Percentiles rank a stretch among this genome's conserved stretches.
Evolutionary conservation across 2,113 vertebrate species (phyloP).

Genomic region (Neotragus moschatus): DNA sequence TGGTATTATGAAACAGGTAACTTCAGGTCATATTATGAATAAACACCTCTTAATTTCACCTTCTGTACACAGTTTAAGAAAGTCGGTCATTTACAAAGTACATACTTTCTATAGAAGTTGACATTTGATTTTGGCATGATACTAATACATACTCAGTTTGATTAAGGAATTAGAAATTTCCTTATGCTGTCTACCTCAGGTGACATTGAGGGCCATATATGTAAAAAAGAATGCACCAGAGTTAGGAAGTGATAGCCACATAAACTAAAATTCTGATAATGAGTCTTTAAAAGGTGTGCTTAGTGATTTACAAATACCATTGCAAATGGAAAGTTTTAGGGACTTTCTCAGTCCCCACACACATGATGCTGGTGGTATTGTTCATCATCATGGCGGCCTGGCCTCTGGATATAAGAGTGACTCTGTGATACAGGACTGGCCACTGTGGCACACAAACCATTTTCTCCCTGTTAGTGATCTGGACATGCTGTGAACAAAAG

Average conservation of each 20-base stretch:
- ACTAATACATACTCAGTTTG: not conserved
- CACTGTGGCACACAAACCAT: not conserved
- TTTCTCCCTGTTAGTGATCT: not conserved
- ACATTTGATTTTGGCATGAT: not conserved
- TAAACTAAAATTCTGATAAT: not conserved
- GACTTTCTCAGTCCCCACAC: accelerated
- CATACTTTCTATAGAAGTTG: not conserved
- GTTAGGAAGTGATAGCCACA: not conserved
- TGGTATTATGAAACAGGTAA: not conserved
- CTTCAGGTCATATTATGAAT: not conserved
- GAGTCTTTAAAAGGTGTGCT: not conserved
- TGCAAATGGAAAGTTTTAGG: not conserved
- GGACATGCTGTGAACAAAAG: not conserved
- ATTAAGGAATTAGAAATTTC: not conserved
- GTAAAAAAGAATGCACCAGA: not conserved
- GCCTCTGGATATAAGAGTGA: accelerated
- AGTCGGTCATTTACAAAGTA: not conserved
- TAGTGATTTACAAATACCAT: not conserved
- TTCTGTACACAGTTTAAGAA: not conserved
- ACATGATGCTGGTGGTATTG: accelerated
- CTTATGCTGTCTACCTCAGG: not conserved
- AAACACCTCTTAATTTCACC: not conserved
- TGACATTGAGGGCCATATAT: not conserved
- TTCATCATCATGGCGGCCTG: not conserved
- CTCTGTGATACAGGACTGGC: not conserved